Percentiles rank a stretch among this genome's conserved stretches.
Conservation (phyloP, 2,113 vertebrate genomes). For the Gallinago undulata region DNA sequence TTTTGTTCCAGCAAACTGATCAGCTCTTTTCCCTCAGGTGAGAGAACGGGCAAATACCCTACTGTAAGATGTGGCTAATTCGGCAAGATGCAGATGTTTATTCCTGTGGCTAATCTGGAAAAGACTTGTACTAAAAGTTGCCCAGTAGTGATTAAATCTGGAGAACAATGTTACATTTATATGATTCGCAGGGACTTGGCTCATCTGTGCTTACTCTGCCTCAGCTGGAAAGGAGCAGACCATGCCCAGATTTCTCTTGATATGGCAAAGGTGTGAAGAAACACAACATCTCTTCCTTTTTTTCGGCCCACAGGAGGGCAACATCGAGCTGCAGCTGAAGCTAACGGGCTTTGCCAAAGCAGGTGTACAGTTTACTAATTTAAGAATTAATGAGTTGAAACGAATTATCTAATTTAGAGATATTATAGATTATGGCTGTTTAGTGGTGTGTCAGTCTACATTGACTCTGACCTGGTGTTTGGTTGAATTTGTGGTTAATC, state of each 20-base stretch:
- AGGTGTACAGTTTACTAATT: conserved; percentile 51
- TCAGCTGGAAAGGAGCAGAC: neutral
- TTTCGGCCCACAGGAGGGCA: conserved; percentile 75
- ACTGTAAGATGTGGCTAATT: neutral
- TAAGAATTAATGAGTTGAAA: conserved; percentile 63
- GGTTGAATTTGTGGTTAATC: conserved; percentile 44
- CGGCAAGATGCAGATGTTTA: neutral
- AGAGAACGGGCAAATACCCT: neutral
- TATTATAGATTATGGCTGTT: conserved; percentile 19
- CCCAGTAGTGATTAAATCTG: neutral
- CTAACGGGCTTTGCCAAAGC: neutral
- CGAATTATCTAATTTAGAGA: conserved; percentile 38
- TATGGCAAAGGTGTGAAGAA: neutral
- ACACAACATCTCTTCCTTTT: neutral
- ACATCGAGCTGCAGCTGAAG: conserved; percentile 70
- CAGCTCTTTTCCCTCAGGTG: neutral
- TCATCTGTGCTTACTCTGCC: neutral
- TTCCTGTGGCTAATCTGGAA: neutral
- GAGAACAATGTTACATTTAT: neutral
- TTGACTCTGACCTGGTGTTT: neutral
- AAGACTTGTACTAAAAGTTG: neutral
- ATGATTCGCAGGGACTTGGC: neutral
- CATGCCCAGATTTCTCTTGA: neutral
- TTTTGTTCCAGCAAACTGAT: neutral
- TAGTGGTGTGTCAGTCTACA: neutral